A percentile compares a stretch with the other conserved stretches of the same genome.
These are phyloP conservation scores for Microtus pennsylvanicus DNA, from an alignment of 2,113 vertebrate species.

Conservation along the genomic window DNA sequence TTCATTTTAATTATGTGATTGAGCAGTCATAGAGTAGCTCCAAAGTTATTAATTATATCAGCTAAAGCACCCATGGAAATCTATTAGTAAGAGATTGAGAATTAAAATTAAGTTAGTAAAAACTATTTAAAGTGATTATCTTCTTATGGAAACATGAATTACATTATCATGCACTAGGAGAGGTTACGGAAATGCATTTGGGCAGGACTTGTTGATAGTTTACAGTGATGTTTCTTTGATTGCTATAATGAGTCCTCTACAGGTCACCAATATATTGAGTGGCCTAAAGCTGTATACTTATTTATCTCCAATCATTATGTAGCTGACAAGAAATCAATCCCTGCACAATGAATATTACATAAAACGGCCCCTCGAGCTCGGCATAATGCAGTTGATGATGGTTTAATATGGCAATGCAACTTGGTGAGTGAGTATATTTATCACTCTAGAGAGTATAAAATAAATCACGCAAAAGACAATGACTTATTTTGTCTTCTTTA, in stretches of 20 bases:
- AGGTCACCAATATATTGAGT: not conserved
- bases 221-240: not conserved
- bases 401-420: not conserved
- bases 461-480: not conserved
- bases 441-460: not conserved
- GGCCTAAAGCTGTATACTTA: not conserved
- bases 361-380: not conserved
- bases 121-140: conserved; percentile 64
- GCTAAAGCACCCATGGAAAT: conserved; percentile 66
- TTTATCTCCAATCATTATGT: not conserved
- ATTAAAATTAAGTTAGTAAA: conserved; percentile 75
- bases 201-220: not conserved
- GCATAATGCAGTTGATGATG: not conserved
- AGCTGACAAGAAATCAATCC: not conserved
- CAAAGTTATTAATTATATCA: conserved; percentile 76
- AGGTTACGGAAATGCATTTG: not conserved
- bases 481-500: not conserved
- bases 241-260: not conserved
- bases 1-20: conserved; percentile 62
- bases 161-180: not conserved
- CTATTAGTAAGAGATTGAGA: conserved; percentile 71
- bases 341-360: not conserved
- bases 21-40: conserved; percentile 44
- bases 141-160: conserved; percentile 60
- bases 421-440: not conserved